These are phyloP conservation scores for Meriones psammophilus DNA, from an alignment of 2,797 vertebrate genomes.

Conservation along the genomic window DNA sequence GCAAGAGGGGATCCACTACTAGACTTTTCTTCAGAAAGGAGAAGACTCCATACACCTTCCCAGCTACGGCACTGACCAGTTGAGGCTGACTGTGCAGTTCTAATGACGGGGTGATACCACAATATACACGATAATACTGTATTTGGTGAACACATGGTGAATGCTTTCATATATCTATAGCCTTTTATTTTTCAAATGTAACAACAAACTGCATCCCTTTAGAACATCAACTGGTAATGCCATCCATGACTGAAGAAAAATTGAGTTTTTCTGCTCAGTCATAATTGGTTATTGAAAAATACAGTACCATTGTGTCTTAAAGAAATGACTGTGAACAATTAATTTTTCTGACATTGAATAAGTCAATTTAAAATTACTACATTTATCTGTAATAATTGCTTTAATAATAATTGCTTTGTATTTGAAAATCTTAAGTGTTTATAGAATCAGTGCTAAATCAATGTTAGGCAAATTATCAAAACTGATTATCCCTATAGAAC, in stretches of 20 bases:
- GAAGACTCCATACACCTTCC: background rate
- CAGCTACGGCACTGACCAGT: background rate
- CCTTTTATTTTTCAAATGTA: constrained; percentile 17
- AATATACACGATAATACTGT: background rate
- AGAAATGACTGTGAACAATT: constrained; percentile 33
- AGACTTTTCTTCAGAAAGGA: background rate
- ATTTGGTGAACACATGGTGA: background rate
- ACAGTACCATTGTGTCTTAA: constrained; percentile 5
- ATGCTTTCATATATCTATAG: background rate
- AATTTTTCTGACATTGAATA: constrained; percentile 36
- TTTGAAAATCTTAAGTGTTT: constrained; percentile 57
- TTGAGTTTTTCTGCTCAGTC: background rate
- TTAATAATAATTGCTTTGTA: constrained; percentile 35
- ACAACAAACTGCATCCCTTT: background rate
- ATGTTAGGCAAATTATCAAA: background rate
- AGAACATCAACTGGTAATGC: background rate
- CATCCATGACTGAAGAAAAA: background rate
- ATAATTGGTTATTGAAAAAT: constrained; percentile 17
- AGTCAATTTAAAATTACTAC: background rate
- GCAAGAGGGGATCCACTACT: background rate
- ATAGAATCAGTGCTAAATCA: constrained; percentile 54
- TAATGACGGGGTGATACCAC: background rate
- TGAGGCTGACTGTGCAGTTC: background rate
- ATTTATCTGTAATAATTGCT: constrained; percentile 30
- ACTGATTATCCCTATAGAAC: background rate